A percentile compares a stretch with the other conserved stretches of the same genome.
Conservation (phyloP, 1,140 invertebrate species). For the Saccostrea glomerata region DNA sequence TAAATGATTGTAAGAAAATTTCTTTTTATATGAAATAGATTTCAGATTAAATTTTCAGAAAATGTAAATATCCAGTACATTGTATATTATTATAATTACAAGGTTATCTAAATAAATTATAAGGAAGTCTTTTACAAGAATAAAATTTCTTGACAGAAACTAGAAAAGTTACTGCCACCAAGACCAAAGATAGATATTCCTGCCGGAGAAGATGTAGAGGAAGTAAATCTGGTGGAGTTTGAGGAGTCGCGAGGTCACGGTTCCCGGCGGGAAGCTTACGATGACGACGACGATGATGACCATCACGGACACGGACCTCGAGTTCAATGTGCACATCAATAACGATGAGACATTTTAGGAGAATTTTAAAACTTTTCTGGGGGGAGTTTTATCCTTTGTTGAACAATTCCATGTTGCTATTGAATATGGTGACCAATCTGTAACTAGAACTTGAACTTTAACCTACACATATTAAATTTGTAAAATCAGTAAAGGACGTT, state of each 20-base stretch:
- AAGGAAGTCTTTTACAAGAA: background rate
- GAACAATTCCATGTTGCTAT: background rate
- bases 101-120: background rate
- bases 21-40: no score
- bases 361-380: background rate
- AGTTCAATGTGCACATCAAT: constrained; percentile 94
- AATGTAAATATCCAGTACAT: no score
- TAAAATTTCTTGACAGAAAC: constrained; percentile 77
- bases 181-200: constrained; percentile 85
- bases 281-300: constrained; percentile 77
- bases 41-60: background rate
- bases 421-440: background rate
- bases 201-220: constrained; percentile 88
- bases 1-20: no score
- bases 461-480: background rate
- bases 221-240: constrained; percentile 89
- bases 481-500: background rate
- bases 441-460: background rate
- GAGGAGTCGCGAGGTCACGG: constrained; percentile 82
- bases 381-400: constrained; percentile 10
- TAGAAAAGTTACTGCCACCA: constrained; percentile 87
- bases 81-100: background rate
- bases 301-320: constrained; percentile 80
- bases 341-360: constrained; percentile 43
- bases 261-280: constrained; percentile 88